Percentiles rank a stretch among this genome's conserved stretches.
phyloP scores from a whole-genome alignment of 2,113 vertebrate species.

The Onychorhynchus coronatus region DNA sequence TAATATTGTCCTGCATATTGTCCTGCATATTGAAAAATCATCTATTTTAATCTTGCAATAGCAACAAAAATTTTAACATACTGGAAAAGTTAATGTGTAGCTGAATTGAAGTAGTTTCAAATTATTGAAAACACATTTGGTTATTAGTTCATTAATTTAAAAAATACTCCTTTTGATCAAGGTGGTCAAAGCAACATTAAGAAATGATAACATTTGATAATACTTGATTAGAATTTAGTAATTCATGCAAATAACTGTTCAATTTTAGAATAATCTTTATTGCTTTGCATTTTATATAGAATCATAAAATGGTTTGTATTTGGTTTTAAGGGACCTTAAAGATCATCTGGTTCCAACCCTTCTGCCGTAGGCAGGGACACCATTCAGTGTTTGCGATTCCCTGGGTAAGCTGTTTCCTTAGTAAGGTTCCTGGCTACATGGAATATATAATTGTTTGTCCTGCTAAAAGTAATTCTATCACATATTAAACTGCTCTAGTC shows the following conservation, averaged over 20 bases:
- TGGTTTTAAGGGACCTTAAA: background rate
- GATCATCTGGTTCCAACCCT: background rate
- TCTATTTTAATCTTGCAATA: background rate
- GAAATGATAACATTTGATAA: slow-evolving; percentile 17
- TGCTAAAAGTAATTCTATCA: slow-evolving; percentile 70
- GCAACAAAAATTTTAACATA: background rate
- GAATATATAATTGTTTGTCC: slow-evolving; percentile 46
- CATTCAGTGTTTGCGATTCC: slow-evolving; percentile 32
- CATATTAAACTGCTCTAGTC: slow-evolving; percentile 56
- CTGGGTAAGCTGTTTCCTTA: slow-evolving; percentile 45
- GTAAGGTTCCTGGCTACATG: slow-evolving; percentile 17
- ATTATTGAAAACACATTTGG: background rate
- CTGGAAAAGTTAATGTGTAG: background rate
- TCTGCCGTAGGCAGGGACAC: background rate
- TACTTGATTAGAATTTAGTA: slow-evolving; percentile 34
- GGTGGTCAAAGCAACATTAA: background rate
- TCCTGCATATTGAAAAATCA: background rate
- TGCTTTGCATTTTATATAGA: background rate
- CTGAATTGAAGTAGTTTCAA: background rate
- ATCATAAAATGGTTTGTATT: background rate
- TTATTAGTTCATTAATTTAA: background rate
- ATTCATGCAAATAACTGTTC: slow-evolving; percentile 28
- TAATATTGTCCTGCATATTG: background rate
- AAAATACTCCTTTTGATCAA: background rate
- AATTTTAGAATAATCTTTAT: slow-evolving; percentile 31